Evolutionary conservation across 2,888 invertebrate species (phyloP), one percentile per base, ranked within the genome.

Genomic region (Lasioglossum malachurum): DNA sequence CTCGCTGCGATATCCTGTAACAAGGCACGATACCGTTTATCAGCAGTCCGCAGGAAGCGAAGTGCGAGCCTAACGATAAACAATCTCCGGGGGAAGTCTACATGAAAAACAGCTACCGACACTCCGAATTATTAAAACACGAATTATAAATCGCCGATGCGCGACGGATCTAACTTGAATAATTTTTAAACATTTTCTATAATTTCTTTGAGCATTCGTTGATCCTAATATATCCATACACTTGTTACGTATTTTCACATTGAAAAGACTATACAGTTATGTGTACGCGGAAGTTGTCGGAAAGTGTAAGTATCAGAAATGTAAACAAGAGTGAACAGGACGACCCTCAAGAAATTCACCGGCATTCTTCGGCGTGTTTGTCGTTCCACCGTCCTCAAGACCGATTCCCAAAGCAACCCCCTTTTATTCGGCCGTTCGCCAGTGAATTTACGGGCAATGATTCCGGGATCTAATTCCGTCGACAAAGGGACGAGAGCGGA

Each of bases 1-100:
- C n/a, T 38, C 23, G 7, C 46, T 19, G 49, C 67, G 83, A 84
- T 75, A 83, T 84, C 77, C 64, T 38, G 80, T 85, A 87, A 87
- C 83, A 78, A 84, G 79, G 74, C 60, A 78, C 77, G 90, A 91
- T 91, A 91, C 35, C 57, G 80, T 77, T 91, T 91, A 91, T 91
- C 90, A 67, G n/a, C 57, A 74, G 41, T 79, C 87, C 82, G 84
- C 91, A 91, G 90, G 90, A 90, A 91, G 87, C 78, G 76, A 78
- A 76, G 80, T 64, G 80, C 74, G 82, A 86, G 71, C 4, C n/a
- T 10, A 2, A 8, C 67, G 87, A 87, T 87, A 87, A 87, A 64
- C 53, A n/a, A 31, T 60, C 27, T 12, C 12, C 60, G 27, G 14
- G 23, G 8, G 60, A 27, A 60, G 60, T 27, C n/a, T 60, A 60